Conservation (phyloP, 2,888 invertebrate genomes). For the Iphiclides podalirius region DNA sequence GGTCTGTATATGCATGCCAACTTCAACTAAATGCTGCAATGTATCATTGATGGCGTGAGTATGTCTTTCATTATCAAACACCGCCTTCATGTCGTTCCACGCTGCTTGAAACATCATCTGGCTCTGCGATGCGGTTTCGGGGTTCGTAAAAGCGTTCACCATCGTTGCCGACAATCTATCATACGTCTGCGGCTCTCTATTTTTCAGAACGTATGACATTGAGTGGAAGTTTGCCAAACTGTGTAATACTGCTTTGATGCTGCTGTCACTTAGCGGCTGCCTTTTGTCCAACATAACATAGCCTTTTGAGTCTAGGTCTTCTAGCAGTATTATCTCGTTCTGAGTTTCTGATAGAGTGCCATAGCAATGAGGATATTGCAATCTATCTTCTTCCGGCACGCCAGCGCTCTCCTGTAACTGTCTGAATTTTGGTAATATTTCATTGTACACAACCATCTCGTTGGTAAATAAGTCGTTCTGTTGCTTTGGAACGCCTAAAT, state of each 20-base stretch:
- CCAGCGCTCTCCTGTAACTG: conserved; percentile 40
- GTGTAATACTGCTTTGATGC: conserved; percentile 39
- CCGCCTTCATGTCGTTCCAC: conserved; percentile 5
- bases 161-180: conserved; percentile 3
- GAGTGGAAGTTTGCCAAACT: conserved; percentile 48
- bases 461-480: conserved; percentile 38
- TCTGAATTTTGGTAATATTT: conserved; percentile 41
- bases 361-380: conserved; percentile 43
- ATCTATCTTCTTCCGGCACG: conserved; percentile 37
- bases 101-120: conserved; percentile 10
- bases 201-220: conserved; percentile 44
- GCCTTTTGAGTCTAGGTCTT: conserved; percentile 42
- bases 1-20: conserved; percentile 25
- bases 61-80: conserved; percentile 36
- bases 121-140: background rate
- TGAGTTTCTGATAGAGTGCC: conserved; percentile 36
- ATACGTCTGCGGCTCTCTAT: conserved; percentile 34
- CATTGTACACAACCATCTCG: conserved; percentile 42
- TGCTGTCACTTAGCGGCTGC: conserved; percentile 36
- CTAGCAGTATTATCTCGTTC: conserved; percentile 46
- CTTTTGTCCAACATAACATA: conserved; percentile 44
- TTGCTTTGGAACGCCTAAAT: conserved; percentile 24
- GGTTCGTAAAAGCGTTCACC: conserved; percentile 6
- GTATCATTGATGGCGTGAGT: conserved; percentile 31
- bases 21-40: background rate